Evolutionary conservation across 1,140 invertebrate genomes (phyloP).

Genomic region (Diabrotica undecimpunctata): DNA sequence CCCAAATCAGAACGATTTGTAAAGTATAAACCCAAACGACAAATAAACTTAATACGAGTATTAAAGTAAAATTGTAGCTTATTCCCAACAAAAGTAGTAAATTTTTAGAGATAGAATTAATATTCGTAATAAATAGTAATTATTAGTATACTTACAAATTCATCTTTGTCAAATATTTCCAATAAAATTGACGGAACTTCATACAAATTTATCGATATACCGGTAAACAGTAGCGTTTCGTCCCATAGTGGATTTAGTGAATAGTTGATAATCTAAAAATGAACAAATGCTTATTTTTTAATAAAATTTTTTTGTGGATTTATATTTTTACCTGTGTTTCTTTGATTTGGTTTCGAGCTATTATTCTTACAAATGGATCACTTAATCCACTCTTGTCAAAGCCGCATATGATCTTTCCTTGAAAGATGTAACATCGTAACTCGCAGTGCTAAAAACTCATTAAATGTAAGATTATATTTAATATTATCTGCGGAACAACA

Average conservation of each 20-base stretch:
- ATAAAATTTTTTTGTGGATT: neutral
- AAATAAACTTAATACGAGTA: too few species aligned
- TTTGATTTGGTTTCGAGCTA: conserved; percentile 45
- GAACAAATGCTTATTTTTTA: neutral
- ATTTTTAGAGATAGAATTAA: too few species aligned
- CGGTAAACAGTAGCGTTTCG: conserved; percentile 53
- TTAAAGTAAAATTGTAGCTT: too few species aligned
- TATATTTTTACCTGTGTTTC: conserved; percentile 37
- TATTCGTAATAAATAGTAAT: too few species aligned
- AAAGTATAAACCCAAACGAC: too few species aligned
- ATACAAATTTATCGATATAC: conserved; percentile 50
- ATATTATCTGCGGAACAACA: too few species aligned
- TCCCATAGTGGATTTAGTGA: conserved; percentile 60
- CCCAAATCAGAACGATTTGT: too few species aligned
- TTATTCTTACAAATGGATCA: conserved; percentile 52
- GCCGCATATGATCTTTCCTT: conserved; percentile 57
- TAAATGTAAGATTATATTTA: too few species aligned
- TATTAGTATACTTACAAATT: conserved; percentile 27
- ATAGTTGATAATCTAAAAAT: conserved; percentile 44
- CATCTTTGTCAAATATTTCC: conserved; percentile 47
- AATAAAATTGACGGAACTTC: conserved; percentile 50
- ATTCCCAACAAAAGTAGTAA: too few species aligned
- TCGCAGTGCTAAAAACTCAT: conserved; percentile 48
- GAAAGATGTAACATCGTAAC: conserved; percentile 58
- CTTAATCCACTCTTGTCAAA: conserved; percentile 52